phyloP scores from a whole-genome alignment of 2,797 vertebrate genomes.

The Aeoliscus strigatus region DNA sequence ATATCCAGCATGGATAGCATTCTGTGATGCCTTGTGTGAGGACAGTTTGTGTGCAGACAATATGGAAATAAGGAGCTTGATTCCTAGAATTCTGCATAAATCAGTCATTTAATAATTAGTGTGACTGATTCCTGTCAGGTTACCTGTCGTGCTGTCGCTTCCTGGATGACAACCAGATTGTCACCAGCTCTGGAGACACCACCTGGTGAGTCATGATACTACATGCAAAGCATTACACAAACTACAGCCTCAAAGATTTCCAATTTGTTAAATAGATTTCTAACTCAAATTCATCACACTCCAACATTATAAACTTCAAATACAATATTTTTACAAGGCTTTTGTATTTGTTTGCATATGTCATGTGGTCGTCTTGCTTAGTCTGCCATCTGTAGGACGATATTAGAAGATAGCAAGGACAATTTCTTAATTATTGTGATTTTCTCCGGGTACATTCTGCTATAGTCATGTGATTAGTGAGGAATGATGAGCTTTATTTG shows the following conservation, averaged over 20 bases:
- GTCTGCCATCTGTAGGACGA: neutral
- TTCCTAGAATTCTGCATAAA: neutral
- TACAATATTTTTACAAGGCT: too few species aligned
- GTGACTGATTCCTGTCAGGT: constrained; percentile 70
- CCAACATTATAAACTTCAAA: too few species aligned
- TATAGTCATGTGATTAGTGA: too few species aligned
- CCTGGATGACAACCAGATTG: constrained; percentile 97
- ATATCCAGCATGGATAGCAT: constrained; percentile 1
- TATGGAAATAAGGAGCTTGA: neutral
- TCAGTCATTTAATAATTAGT: constrained; percentile 6
- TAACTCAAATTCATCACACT: neutral
- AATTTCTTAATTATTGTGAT: too few species aligned
- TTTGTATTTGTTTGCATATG: neutral
- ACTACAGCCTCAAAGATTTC: neutral
- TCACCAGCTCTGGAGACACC: constrained; percentile 98
- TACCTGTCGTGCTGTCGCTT: constrained; percentile 99
- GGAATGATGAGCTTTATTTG: too few species aligned
- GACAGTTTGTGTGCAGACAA: neutral
- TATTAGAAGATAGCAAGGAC: too few species aligned
- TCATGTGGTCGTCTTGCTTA: neutral
- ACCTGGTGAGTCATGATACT: constrained; percentile 83
- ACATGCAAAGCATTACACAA: constrained; percentile 2
- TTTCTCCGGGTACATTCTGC: too few species aligned
- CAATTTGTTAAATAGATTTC: neutral
- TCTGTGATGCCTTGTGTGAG: constrained; percentile 7